Percentiles rank a stretch among this genome's conserved stretches.
These are phyloP conservation scores for Pomatorhinus ruficollis DNA, from an alignment of 2,113 vertebrate species.

Conservation along the genomic window DNA sequence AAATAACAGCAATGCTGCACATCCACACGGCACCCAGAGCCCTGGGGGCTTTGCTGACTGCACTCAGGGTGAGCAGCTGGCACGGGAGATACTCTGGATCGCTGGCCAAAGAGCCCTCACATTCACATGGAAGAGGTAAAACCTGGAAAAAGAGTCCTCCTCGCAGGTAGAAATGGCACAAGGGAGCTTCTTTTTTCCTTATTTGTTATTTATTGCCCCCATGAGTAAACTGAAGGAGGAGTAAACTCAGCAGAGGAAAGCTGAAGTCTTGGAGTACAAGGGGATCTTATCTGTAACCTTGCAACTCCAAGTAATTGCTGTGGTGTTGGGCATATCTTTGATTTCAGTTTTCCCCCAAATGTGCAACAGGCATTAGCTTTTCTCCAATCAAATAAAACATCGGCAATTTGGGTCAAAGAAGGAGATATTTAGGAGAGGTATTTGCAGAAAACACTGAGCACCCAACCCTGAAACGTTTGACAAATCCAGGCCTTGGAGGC, in stretches of 20 bases:
- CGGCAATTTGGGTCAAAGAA: background rate
- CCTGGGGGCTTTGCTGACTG: background rate
- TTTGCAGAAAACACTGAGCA: background rate
- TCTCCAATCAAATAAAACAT: background rate
- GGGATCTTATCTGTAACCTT: background rate
- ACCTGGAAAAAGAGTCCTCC: background rate
- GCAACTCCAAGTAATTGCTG: background rate
- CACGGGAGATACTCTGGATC: background rate
- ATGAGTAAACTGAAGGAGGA: no score
- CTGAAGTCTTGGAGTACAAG: background rate
- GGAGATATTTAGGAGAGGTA: background rate
- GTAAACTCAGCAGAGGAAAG: background rate
- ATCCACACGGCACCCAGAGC: background rate
- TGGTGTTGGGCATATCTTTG: background rate
- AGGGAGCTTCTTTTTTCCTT: background rate
- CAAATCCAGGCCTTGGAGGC: background rate
- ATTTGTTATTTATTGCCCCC: background rate
- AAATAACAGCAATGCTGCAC: background rate
- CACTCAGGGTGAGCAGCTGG: background rate
- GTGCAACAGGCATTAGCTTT: rapidly evolving
- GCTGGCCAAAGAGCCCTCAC: background rate
- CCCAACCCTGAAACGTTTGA: background rate
- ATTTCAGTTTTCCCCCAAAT: background rate
- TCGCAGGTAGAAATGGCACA: background rate
- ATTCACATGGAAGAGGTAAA: background rate